phyloP scores from a whole-genome alignment of 2,113 vertebrate species.

The Pelusios castaneus region DNA sequence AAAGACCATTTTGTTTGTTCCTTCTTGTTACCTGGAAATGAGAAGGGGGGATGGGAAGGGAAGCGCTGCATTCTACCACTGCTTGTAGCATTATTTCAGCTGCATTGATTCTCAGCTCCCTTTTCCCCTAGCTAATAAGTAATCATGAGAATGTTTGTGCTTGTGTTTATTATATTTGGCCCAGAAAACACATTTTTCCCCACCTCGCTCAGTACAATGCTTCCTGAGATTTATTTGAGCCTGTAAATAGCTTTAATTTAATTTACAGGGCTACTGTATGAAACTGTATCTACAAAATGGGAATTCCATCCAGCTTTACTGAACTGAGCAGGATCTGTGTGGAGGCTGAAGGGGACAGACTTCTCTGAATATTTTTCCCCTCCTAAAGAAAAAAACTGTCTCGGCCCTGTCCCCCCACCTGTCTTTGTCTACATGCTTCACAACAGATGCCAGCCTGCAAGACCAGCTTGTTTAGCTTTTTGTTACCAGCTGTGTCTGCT shows the following conservation, averaged over 20 bases:
- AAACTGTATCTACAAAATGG: slow-evolving; percentile 27
- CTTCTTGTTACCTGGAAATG: slow-evolving; percentile 24
- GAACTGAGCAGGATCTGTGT: background rate
- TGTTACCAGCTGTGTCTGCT: accelerated
- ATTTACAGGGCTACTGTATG: slow-evolving; percentile 66
- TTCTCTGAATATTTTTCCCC: background rate
- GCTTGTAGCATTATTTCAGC: background rate
- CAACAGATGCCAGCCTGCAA: background rate
- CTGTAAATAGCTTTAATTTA: slow-evolving; percentile 74
- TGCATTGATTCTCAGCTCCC: background rate
- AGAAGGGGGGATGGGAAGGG: background rate
- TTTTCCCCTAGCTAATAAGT: slow-evolving; percentile 73
- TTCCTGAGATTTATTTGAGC: slow-evolving; percentile 71
- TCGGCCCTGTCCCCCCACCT: background rate
- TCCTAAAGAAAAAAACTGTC: background rate
- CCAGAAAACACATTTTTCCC: slow-evolving; percentile 58
- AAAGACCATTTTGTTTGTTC: slow-evolving; percentile 1
- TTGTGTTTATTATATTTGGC: slow-evolving; percentile 71
- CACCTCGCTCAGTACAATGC: slow-evolving; percentile 56
- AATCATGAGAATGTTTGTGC: slow-evolving; percentile 66
- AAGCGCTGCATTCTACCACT: background rate
- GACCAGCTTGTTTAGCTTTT: background rate
- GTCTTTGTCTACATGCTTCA: background rate
- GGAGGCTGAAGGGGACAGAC: background rate
- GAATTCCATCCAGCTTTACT: slow-evolving; percentile 10